phyloP scores from a whole-genome alignment of 1,140 invertebrate species.

The Olivierus martensii region DNA sequence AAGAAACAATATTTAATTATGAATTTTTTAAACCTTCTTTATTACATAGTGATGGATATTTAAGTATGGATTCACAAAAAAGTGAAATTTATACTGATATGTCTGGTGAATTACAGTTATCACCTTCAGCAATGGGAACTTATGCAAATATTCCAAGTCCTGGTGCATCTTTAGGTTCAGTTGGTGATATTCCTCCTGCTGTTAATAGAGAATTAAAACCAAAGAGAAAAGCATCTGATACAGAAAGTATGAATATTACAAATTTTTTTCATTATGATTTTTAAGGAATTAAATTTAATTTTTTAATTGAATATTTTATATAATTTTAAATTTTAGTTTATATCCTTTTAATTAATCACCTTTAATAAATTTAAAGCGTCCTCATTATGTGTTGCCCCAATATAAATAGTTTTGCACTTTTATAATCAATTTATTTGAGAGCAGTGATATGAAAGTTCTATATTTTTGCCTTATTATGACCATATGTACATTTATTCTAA shows the following conservation, averaged over 20 bases:
- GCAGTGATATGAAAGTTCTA: too few relatives aligned
- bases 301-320: too few relatives aligned
- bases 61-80: slow-evolving; percentile 5
- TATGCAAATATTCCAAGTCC: slow-evolving; percentile 20
- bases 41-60: slow-evolving; percentile 12
- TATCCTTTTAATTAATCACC: too few relatives aligned
- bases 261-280: background rate
- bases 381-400: too few relatives aligned
- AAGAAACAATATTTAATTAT: slow-evolving; percentile 20
- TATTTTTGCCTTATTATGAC: too few relatives aligned
- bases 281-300: slow-evolving; percentile 6
- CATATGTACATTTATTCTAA: too few relatives aligned
- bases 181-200: slow-evolving; percentile 44
- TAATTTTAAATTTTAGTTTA: too few relatives aligned
- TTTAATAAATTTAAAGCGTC: too few relatives aligned
- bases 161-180: slow-evolving; percentile 35
- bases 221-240: slow-evolving; percentile 33
- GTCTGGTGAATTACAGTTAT: slow-evolving; percentile 9
- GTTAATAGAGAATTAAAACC: slow-evolving; percentile 69
- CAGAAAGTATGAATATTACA: background rate
- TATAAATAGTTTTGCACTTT: too few relatives aligned
- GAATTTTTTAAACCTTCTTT: slow-evolving; percentile 16
- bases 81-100: slow-evolving; percentile 16
- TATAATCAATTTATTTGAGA: too few relatives aligned
- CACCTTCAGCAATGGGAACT: slow-evolving; percentile 11